Percentiles rank a stretch among this genome's conserved stretches.
Conservation (phyloP, 2,113 vertebrate genomes). For the Pyxicephalus adspersus region DNA sequence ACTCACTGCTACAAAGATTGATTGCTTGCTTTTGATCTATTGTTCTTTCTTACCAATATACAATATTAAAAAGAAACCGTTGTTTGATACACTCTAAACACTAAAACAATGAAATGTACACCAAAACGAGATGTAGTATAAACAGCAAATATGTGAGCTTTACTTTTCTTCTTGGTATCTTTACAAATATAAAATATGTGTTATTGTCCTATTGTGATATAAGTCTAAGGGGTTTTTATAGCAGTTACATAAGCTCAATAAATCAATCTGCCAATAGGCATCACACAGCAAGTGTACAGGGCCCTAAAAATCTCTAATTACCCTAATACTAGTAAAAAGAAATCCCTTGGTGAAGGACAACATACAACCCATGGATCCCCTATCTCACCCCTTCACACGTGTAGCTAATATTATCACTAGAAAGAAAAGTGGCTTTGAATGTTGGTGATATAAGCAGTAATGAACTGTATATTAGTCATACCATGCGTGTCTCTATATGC, state of each 20-base stretch:
- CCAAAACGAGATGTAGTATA: background rate
- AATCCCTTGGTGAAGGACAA: slow-evolving; percentile 14
- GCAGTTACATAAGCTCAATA: slow-evolving; percentile 11
- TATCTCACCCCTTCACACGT: background rate
- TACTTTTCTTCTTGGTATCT: background rate
- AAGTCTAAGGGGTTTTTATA: background rate
- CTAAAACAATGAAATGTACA: background rate
- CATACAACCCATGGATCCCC: slow-evolving; percentile 9
- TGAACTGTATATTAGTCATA: background rate
- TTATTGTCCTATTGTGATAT: background rate
- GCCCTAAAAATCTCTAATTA: slow-evolving; percentile 15
- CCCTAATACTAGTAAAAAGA: slow-evolving; percentile 3
- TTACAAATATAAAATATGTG: background rate
- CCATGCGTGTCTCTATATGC: too few relatives aligned
- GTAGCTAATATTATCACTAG: background rate
- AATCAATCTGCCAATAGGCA: slow-evolving; percentile 32
- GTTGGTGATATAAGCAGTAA: background rate
- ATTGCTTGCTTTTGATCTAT: slow-evolving; percentile 33
- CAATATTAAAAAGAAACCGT: slow-evolving; percentile 2
- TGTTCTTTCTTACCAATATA: slow-evolving; percentile 24
- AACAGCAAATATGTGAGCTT: background rate
- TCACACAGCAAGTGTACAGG: slow-evolving; percentile 4
- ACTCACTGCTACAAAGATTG: slow-evolving; percentile 24
- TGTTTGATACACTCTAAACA: background rate
- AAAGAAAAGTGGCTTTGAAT: background rate